These are phyloP conservation scores for Nesoenas mayeri DNA, from an alignment of 2,113 vertebrate species.

Conservation along the genomic window DNA sequence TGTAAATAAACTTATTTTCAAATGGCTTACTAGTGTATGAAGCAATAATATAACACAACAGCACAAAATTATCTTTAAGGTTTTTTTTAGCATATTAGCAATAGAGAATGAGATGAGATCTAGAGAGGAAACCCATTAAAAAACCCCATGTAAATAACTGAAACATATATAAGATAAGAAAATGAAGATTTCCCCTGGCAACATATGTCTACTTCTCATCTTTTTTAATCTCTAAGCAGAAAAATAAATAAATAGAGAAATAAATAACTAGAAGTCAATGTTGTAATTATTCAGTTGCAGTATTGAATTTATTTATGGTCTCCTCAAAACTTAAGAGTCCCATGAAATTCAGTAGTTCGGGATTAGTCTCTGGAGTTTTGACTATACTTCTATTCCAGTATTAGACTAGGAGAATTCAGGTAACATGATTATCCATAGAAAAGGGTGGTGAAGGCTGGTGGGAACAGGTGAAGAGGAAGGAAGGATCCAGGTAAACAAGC, in stretches of 20 bases:
- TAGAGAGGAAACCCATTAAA: neutral
- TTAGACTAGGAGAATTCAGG: neutral
- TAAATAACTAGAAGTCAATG: neutral
- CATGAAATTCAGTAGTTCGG: neutral
- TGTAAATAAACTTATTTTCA: slow-evolving; percentile 8
- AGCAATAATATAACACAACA: neutral
- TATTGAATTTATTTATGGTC: neutral
- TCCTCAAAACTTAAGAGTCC: neutral
- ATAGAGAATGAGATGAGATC: neutral
- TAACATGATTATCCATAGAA: neutral
- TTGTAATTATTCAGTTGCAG: neutral
- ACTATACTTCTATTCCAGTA: neutral
- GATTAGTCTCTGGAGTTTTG: neutral
- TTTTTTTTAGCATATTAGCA: neutral
- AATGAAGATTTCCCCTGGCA: neutral
- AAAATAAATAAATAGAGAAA: neutral
- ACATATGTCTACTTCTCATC: neutral
- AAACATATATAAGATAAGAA: neutral
- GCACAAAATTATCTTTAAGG: neutral
- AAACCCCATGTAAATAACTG: neutral
- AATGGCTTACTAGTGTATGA: neutral
- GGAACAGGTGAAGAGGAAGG: fast-evolving
- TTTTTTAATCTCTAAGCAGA: neutral
- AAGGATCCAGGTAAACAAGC: neutral
- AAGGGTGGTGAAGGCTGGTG: too few species aligned